phyloP scores from a whole-genome alignment of 2,797 vertebrate species.

The Serranus cabrilla region DNA sequence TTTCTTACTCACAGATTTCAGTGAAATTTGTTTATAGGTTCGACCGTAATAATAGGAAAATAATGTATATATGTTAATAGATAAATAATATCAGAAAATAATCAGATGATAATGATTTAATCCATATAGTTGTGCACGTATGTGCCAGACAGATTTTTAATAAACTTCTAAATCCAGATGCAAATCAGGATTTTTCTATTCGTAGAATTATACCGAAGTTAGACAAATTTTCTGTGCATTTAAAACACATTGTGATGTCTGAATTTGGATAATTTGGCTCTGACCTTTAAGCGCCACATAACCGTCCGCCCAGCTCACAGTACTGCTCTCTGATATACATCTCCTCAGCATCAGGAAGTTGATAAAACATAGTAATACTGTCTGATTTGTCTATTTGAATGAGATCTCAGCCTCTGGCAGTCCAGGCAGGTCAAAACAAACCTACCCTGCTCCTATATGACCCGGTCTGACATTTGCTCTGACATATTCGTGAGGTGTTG shows the following conservation, averaged over 20 bases:
- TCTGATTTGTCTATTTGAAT: neutral
- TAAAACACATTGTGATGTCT: neutral
- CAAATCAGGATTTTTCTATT: neutral
- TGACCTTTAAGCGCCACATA: neutral
- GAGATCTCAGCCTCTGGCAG: neutral
- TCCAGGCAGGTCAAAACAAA: neutral
- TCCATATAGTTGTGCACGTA: no score
- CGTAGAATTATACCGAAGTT: neutral
- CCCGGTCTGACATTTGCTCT: slow-evolving; percentile 35
- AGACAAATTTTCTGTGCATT: neutral
- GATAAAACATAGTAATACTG: neutral
- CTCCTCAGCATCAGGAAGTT: neutral
- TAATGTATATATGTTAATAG: no score
- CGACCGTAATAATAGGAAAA: no score
- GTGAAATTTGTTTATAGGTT: neutral
- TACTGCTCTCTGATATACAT: neutral
- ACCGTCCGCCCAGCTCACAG: neutral
- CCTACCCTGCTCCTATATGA: neutral
- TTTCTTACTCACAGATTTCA: neutral
- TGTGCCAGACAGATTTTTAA: neutral
- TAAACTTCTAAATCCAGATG: neutral
- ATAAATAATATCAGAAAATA: no score
- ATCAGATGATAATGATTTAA: no score
- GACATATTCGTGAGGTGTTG: neutral
- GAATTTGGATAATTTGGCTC: neutral